These are phyloP conservation scores for Agrochola lychnidis DNA, from an alignment of 2,888 invertebrate species.

Conservation along the genomic window DNA sequence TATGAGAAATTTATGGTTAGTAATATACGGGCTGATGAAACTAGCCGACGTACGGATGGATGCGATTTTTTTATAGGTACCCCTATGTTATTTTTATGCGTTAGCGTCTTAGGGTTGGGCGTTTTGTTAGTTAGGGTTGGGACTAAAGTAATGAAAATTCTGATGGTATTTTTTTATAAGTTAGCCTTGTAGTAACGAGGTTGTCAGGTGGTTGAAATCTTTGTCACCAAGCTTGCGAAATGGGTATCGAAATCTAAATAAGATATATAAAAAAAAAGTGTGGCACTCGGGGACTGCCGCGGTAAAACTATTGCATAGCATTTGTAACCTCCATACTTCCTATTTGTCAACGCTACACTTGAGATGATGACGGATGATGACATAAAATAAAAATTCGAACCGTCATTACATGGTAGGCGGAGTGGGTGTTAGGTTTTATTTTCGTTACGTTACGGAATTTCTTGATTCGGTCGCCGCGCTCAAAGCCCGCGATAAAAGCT, in stretches of 20 bases:
- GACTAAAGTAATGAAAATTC: background rate
- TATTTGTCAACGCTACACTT: too few species aligned
- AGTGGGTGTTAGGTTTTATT: too few species aligned
- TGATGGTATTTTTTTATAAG: background rate
- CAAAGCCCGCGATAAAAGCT: too few species aligned
- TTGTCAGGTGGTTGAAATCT: background rate
- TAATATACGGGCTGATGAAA: slow-evolving; percentile 86
- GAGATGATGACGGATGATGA: too few species aligned
- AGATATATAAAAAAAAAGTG: too few species aligned
- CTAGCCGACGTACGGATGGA: slow-evolving; percentile 66
- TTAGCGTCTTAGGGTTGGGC: slow-evolving; percentile 44
- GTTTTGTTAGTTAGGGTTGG: slow-evolving; percentile 8
- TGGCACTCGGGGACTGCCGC: too few species aligned
- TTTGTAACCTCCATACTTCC: too few species aligned
- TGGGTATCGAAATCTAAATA: background rate
- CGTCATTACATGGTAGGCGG: too few species aligned
- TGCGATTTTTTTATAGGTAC: slow-evolving; percentile 62
- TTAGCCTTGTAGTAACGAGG: background rate
- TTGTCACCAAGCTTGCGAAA: background rate
- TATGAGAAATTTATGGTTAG: slow-evolving; percentile 83
- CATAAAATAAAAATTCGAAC: too few species aligned
- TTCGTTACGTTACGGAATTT: too few species aligned
- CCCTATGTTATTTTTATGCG: slow-evolving; percentile 71
- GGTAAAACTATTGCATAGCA: too few species aligned
- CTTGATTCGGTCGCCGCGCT: too few species aligned